phyloP scores from a whole-genome alignment of 1,140 invertebrate genomes.

The Mercenaria mercenaria region DNA sequence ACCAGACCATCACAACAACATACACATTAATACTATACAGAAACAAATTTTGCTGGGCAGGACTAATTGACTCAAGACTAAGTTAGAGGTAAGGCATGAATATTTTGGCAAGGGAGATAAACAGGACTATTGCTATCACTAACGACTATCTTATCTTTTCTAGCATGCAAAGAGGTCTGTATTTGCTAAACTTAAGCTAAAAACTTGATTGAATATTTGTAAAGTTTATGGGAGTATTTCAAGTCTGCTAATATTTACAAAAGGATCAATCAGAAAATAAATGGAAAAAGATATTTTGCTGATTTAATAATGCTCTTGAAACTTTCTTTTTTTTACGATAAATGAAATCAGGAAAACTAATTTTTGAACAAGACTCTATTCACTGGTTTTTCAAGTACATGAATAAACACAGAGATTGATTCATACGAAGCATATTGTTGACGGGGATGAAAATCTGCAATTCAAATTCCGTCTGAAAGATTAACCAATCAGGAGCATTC shows the following conservation, averaged over 20 bases:
- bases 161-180: not conserved
- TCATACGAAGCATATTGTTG: not conserved
- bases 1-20: too few species aligned
- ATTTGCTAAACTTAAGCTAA: not conserved
- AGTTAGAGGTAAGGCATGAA: too few species aligned
- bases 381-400: constrained; percentile 13
- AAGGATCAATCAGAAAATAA: constrained; percentile 33
- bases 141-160: not conserved
- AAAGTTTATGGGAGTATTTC: constrained; percentile 45
- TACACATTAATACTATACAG: too few species aligned
- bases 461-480: constrained; percentile 40
- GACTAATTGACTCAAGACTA: too few species aligned
- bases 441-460: constrained; percentile 26
- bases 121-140: not conserved
- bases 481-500: constrained; percentile 56
- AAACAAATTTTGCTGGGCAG: too few species aligned
- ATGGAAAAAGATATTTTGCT: constrained; percentile 44
- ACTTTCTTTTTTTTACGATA: constrained; percentile 12
- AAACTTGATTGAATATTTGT: constrained; percentile 40
- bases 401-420: not conserved
- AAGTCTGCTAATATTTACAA: constrained; percentile 30
- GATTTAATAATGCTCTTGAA: constrained; percentile 20
- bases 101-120: not conserved
- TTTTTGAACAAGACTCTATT: constrained; percentile 11
- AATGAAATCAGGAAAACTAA: constrained; percentile 10